Evolutionary conservation across 2,888 invertebrate genomes (phyloP), one percentile per base, ranked within the genome.

Genomic region (Prenolepis imparis): DNA sequence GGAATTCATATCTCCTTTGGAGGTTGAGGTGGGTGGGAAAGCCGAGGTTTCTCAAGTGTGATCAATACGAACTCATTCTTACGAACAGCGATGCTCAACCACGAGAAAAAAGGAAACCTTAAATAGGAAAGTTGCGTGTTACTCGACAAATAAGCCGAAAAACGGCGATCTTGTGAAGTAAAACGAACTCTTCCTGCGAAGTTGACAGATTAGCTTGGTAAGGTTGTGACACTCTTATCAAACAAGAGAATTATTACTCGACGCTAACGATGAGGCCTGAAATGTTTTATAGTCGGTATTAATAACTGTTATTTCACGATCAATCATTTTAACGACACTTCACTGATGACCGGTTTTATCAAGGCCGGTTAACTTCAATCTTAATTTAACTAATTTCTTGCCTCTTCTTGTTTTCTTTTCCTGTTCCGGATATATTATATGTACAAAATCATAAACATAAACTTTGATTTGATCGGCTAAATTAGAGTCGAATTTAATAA

Each of bases 41-140:
- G 81, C 73, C 80, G 88, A 88, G 88, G 89, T 88, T 91, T 91
- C 92, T 92, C 92, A 91, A 93, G 91, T 91, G 91, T 93, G 93
- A 93, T 93, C 93, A 91, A 93, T 93, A 93, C 92, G 81, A 86
- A 88, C 89, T 93, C 91, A 91, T 92, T 93, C 90, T 91, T 92
- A 88, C 87, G 84, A 88, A 87, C 92, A 93, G 93, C 90, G 93
- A 93, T 93, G 92, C 93, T 93, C 93, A 93, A 93, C 92, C 86
- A 61, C 63, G 44, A 32, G 28, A 11, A 32, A 78, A 57, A 21
- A 57, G 32, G 41, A 32, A 44, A 32, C 41, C 18, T 44, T 57
- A 36, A 57, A 59, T 39, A 77, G 15, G 36, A 59, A 59, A 44
- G 72, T 72, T 72, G 36, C 72, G 59, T 59, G 78, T 78, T 68